A percentile compares a stretch with the other conserved stretches of the same genome.
These are phyloP conservation scores for Tylochromis polylepis DNA, from an alignment of 2,113 vertebrate genomes.

Conservation along the genomic window DNA sequence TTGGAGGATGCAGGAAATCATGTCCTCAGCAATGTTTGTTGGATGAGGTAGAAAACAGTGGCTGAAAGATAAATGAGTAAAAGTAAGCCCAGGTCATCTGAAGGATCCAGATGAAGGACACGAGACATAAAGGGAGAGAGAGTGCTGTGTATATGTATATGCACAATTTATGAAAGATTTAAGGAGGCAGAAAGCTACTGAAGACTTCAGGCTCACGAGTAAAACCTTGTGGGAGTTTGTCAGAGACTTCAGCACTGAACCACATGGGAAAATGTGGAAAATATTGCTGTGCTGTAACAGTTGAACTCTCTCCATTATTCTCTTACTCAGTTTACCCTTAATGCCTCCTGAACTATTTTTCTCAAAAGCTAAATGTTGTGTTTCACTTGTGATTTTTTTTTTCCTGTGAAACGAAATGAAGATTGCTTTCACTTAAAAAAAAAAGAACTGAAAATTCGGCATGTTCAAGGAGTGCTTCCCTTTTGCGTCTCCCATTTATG, in stretches of 20 bases:
- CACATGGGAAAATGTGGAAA: neutral
- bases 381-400: neutral
- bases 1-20: conserved; percentile 24
- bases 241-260: neutral
- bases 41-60: neutral
- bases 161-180: neutral
- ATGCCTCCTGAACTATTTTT: neutral
- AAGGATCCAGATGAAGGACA: neutral
- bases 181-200: neutral
- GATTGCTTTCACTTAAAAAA: neutral
- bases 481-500: conserved; percentile 10
- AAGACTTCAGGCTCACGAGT: neutral
- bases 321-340: neutral
- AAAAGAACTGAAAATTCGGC: conserved; percentile 35
- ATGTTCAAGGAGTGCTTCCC: neutral
- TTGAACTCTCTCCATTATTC: neutral
- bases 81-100: neutral
- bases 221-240: neutral
- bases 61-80: neutral
- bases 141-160: neutral
- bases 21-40: conserved; percentile 4
- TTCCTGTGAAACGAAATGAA: conserved; percentile 27
- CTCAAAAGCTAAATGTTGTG: neutral
- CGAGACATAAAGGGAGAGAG: neutral
- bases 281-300: neutral